Conservation (phyloP, 2,797 vertebrate genomes). For the Malacoctenus gilli region DNA sequence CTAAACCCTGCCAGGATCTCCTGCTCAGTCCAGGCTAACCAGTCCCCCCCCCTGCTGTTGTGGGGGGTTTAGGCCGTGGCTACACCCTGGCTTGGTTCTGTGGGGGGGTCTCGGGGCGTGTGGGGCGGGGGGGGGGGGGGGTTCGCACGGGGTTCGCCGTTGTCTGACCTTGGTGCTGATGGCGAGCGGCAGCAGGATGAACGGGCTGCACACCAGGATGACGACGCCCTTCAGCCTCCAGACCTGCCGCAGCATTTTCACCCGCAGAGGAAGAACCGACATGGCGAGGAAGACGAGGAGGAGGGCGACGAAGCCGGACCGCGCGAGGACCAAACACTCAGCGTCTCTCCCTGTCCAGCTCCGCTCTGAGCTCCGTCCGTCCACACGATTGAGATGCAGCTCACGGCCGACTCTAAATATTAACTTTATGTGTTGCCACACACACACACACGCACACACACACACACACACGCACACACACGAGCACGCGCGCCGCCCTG, state of each 20-base stretch:
- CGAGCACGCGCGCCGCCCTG: slow-evolving; percentile 23
- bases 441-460: slow-evolving; percentile 22
- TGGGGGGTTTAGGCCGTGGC: not conserved
- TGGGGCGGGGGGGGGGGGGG: no score
- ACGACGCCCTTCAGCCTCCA: slow-evolving; percentile 75
- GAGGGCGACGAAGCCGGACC: not conserved
- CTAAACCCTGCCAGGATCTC: no score
- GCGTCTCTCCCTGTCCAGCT: no score
- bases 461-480: slow-evolving; percentile 20
- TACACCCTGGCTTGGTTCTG: not conserved
- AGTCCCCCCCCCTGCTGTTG: no score
- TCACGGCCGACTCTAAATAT: slow-evolving; percentile 62
- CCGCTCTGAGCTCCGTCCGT: no score
- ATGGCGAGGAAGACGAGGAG: not conserved
- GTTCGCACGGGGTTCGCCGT: no score
- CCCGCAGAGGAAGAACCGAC: slow-evolving; percentile 54
- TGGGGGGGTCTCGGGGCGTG: no score
- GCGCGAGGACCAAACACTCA: no score
- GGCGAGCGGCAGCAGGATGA: slow-evolving; percentile 85
- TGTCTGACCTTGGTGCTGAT: slow-evolving; percentile 82
- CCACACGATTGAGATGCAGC: no score
- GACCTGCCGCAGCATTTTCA: slow-evolving; percentile 54
- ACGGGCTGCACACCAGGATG: slow-evolving; percentile 81
- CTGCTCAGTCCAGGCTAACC: no score
- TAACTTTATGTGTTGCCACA: slow-evolving; percentile 48